These are phyloP conservation scores for Diarsia dahlii DNA, from an alignment of 2,888 invertebrate genomes.

Conservation along the genomic window DNA sequence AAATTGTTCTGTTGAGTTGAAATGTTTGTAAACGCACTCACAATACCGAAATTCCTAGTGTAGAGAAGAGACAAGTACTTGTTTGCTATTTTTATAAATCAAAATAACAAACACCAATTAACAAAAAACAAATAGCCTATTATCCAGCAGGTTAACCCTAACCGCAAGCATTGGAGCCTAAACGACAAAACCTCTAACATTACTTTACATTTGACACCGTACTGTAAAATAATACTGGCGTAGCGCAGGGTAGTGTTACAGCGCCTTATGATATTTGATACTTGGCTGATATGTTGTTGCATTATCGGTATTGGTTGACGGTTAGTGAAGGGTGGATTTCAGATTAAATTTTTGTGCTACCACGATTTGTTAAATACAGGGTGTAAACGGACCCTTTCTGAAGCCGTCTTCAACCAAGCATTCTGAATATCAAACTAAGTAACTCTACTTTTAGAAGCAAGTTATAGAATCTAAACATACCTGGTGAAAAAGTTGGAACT, in stretches of 20 bases:
- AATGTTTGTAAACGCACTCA: too few relatives aligned
- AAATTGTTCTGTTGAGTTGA: too few relatives aligned
- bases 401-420: too few relatives aligned
- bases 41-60: too few relatives aligned
- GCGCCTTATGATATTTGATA: conserved; percentile 41
- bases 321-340: not conserved
- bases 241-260: conserved; percentile 33
- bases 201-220: conserved; percentile 51
- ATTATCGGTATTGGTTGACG: conserved; percentile 29
- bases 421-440: too few relatives aligned
- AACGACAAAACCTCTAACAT: conserved; percentile 58
- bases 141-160: conserved; percentile 40
- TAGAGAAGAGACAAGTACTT: too few relatives aligned
- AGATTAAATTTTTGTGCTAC: not conserved
- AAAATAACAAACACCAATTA: conserved; percentile 17
- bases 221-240: conserved; percentile 17
- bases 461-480: too few relatives aligned
- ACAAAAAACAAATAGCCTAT: conserved; percentile 28
- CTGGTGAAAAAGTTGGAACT: too few relatives aligned
- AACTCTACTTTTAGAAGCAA: too few relatives aligned
- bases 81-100: conserved; percentile 11
- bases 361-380: not conserved
- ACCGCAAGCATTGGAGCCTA: conserved; percentile 60
- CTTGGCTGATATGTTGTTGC: conserved; percentile 24
- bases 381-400: too few relatives aligned